Evolutionary conservation across 2,888 invertebrate species (phyloP).

Genomic region (Microplitis deprimator): DNA sequence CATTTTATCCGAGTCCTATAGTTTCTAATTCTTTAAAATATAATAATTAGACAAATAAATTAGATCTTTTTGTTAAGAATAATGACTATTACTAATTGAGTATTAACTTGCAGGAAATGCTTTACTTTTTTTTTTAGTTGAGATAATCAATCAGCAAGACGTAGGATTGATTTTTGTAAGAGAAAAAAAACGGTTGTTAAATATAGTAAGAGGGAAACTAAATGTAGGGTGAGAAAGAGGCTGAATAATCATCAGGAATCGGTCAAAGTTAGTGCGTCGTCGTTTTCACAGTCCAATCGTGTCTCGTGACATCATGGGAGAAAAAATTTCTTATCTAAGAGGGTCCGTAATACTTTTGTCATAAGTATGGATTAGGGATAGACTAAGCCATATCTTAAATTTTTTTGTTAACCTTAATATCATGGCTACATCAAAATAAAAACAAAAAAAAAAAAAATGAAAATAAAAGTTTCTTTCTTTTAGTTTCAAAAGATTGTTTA

Average conservation of each 20-base stretch:
- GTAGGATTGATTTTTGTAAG: conserved; percentile 2
- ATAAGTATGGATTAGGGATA: not conserved
- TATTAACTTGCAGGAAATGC: conserved; percentile 26
- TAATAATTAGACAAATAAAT: not conserved
- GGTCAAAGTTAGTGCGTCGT: conserved; percentile 48
- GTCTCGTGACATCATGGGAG: conserved; percentile 37
- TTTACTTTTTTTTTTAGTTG: conserved; percentile 34
- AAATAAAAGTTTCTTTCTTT: not conserved
- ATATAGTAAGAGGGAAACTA: not conserved
- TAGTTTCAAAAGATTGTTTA: not conserved
- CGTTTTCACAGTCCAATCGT: conserved; percentile 45
- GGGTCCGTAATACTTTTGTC: conserved; percentile 1
- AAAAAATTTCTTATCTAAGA: conserved; percentile 36
- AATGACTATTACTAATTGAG: not conserved
- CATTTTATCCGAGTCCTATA: no score
- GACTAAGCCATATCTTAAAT: not conserved
- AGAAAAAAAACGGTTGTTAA: conserved; percentile 16
- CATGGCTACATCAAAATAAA: not conserved
- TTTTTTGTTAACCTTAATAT: not conserved
- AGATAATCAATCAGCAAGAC: conserved; percentile 18
- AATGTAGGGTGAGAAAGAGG: conserved; percentile 32
- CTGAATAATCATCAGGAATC: conserved; percentile 48
- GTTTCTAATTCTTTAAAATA: not conserved
- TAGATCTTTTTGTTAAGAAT: not conserved
- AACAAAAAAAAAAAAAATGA: conserved; percentile 7